Base-by-base conservation (phyloP, 2,113 vertebrate genomes). In the Amazona vittata region DNA sequence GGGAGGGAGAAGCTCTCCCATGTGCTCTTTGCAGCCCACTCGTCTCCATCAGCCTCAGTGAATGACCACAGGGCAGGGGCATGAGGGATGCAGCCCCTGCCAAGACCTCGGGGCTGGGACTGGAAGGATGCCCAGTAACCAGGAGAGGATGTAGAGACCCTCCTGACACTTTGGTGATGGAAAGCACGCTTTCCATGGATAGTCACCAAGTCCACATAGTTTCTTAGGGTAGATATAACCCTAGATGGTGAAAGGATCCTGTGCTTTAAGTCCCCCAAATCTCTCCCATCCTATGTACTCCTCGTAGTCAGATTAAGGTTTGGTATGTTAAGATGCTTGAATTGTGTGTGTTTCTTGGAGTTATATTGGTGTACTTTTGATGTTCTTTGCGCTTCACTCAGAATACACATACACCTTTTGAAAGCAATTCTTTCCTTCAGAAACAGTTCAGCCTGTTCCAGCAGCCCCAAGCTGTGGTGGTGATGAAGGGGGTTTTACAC, bases 101-200 rank as follows among this genome's bases (percentile, higher is more conserved):
- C 43, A 10, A 2, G 1, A 9, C 29, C 14, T 14, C 5, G 0
- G 44, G 20, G 15, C 1, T 22, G 20, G 59, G 50, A 26, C 44
- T 6, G 29, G 35, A 65, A 49, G 1, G 5, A 5, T 62, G n/a
- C 21, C 41, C 0, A 1, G 11, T 29, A n/a, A 33, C 18, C 60
- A 3, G 5, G 55, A 43, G 31, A 25, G 43, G 49, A 53, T 22
- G 17, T 31, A 49, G 18, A 29, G 39, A 9, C 35, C 19, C 15
- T 43, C 18, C 47, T 55, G 57, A 26, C 15, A n/a, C 11, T 15
- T 18, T 21, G 26, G 18, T 57, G n/a, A 29, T 46, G 16, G 4
- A 47, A 20, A 80, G 59, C 37, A 39, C 7, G 1, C 12, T 28
- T 44, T 28, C 64, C 33, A n/a, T 41, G 39, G 53, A 14, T 1